A percentile compares a stretch with the other conserved stretches of the same genome.
Conservation (phyloP, 1,140 invertebrate species). For the Alviniconcha marisindica region DNA sequence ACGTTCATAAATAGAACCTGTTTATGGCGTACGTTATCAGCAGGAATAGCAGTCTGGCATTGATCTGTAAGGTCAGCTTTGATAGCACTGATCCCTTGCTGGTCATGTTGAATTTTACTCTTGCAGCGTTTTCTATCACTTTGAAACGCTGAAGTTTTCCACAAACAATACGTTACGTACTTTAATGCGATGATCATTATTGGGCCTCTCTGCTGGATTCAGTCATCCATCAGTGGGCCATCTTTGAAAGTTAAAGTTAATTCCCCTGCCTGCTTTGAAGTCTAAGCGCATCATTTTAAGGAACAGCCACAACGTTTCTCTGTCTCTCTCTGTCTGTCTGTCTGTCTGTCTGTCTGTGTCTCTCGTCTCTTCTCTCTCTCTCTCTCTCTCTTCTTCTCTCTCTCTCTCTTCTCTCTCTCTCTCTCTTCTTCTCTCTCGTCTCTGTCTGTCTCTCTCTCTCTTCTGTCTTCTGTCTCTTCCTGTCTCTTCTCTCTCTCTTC, state of each 20-base stretch:
- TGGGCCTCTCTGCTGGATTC: too few relatives aligned
- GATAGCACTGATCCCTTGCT: neutral
- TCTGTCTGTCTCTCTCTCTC: neutral
- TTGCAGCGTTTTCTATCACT: too few relatives aligned
- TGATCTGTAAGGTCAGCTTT: neutral
- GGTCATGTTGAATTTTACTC: neutral
- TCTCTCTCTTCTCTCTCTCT: neutral
- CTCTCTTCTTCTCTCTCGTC: neutral
- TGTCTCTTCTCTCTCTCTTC: too few relatives aligned
- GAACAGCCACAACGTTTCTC: too few relatives aligned
- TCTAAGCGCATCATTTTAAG: too few relatives aligned
- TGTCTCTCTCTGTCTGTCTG: neutral
- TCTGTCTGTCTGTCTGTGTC: slow-evolving; percentile 7
- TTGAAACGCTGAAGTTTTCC: too few relatives aligned
- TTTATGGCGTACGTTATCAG: neutral
- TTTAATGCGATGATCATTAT: too few relatives aligned
- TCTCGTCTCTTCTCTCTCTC: neutral
- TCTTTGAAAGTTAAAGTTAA: too few relatives aligned
- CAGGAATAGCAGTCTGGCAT: neutral
- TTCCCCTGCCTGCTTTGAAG: too few relatives aligned
- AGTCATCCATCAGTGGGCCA: too few relatives aligned
- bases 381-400: neutral
- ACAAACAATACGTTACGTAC: too few relatives aligned
- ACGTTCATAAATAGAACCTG: neutral
- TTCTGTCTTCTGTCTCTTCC: neutral